Conservation (phyloP, 2,888 invertebrate genomes). For the Drosophila formosana region DNA sequence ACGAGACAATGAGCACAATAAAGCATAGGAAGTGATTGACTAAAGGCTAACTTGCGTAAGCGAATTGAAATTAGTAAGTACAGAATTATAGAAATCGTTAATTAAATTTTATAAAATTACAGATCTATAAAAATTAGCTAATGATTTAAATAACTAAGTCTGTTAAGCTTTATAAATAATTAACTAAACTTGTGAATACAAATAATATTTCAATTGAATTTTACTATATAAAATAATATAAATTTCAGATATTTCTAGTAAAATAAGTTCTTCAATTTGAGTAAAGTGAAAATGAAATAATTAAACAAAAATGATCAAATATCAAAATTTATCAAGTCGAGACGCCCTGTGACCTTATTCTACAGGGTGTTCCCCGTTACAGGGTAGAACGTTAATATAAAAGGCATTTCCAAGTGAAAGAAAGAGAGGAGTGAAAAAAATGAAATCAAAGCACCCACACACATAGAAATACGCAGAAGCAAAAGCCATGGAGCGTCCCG, state of each 20-base stretch:
- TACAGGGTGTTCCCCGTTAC: neutral
- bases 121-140: no score
- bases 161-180: no score
- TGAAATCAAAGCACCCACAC: slow-evolving; percentile 49
- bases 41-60: neutral
- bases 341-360: neutral
- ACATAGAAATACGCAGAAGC: slow-evolving; percentile 29
- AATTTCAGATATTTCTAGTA: neutral
- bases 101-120: no score
- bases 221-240: neutral
- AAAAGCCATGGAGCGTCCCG: slow-evolving; percentile 49
- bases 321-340: neutral
- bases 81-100: no score
- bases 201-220: no score
- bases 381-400: slow-evolving; percentile 34
- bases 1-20: neutral
- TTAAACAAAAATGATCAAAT: neutral
- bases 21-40: neutral
- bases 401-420: slow-evolving; percentile 14
- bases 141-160: no score
- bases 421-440: slow-evolving; percentile 26
- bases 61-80: neutral
- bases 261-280: neutral
- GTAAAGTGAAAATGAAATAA: neutral
- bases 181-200: no score